Base-by-base conservation (phyloP, 2,888 invertebrate species). In the Lordiphosa fenestrarum region DNA sequence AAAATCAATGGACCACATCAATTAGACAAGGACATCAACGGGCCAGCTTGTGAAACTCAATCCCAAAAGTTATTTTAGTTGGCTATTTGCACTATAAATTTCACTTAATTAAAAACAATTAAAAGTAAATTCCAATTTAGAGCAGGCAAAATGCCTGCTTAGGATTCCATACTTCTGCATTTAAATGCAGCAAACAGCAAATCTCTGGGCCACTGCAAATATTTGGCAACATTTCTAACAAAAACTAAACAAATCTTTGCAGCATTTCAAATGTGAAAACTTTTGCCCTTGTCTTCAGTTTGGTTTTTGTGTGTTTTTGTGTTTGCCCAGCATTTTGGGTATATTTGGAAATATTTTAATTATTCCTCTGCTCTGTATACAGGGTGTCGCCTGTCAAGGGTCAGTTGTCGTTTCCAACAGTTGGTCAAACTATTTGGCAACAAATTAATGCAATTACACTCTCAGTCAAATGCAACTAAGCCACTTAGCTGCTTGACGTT, bases 41-140 rank as follows among this genome's bases (percentile, higher is more conserved):
- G 40, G 19, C 21, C 6, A n/a, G 23, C 6, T 23, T 5, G 10
- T 1, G 4, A 15, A 10, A 19, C 19, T 39, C 6, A 4, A 46
- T 37, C 15, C 6, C 6, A 7, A 6, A 15, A 6, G 1, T 37
- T 30, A 55, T 4, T 13, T 21, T 25, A 49, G 38, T 33, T 10
- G 15, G 44, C 58, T 74, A 68, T 81, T 86, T 85, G 68, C 59
- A 62, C 71, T 67, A 86, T 83, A 85, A 86, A 85, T 86, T 81
- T 68, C 69, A 70, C 76, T 76, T 86, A 85, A 85, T 85, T 85
- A 86, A 86, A 85, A 86, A 86, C 85, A 86, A 85, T 85, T 86
- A 83, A 80, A 85, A 86, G 81, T 76, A 78, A 86, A 86, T 86
- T 68, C 75, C 62, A 70, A 69, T 71, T 69, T 57, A 53, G 50